These are phyloP conservation scores for Spisula subtruncata DNA, from an alignment of 2,888 invertebrate species.

Conservation along the genomic window DNA sequence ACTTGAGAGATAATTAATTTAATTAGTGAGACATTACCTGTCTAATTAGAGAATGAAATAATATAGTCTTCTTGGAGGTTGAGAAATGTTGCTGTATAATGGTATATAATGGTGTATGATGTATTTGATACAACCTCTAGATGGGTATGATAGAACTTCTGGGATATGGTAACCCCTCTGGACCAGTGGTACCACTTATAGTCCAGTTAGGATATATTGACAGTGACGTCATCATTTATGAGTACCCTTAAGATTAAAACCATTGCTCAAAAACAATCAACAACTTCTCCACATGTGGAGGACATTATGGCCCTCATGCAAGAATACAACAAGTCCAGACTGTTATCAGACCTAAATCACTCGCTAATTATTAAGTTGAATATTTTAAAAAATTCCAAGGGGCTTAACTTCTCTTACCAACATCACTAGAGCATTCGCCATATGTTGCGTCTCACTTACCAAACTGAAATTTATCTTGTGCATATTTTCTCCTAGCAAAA, in stretches of 20 bases:
- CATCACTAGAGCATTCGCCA: background rate
- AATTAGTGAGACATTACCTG: slow-evolving; percentile 22
- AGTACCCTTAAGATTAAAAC: no score
- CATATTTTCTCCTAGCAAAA: background rate
- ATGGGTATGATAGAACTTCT: no score
- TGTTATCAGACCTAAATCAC: no score
- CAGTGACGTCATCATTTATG: no score
- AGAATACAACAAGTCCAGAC: no score
- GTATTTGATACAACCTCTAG: background rate
- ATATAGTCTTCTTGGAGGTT: background rate
- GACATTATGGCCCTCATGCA: no score
- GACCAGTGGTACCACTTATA: no score
- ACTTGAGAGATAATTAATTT: background rate
- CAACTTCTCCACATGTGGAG: no score
- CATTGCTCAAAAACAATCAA: no score
- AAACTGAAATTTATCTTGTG: background rate
- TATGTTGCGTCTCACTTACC: background rate
- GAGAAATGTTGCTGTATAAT: background rate
- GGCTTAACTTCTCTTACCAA: background rate
- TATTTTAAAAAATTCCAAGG: background rate
- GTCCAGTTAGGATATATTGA: no score
- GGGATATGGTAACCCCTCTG: no score
- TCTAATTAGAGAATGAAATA: slow-evolving; percentile 1
- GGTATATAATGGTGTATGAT: background rate
- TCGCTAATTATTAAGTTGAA: no score